Conservation (phyloP, 2,797 vertebrate species). For the Sebastes jordani region DNA sequence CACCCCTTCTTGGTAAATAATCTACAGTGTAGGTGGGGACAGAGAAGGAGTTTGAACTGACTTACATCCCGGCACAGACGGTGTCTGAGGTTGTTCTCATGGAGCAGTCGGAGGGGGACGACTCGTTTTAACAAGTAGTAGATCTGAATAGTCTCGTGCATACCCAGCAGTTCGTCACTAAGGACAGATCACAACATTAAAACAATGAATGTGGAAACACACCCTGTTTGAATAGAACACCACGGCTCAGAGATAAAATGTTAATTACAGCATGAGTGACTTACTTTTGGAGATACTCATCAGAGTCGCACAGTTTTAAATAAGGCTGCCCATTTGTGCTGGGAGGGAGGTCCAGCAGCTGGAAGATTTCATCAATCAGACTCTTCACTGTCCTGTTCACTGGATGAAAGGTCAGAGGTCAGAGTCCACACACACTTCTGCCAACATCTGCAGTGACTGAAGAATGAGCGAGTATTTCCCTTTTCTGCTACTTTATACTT, state of each 20-base stretch:
- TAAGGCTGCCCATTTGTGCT: conserved; percentile 28
- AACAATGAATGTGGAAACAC: background rate
- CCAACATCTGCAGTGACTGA: background rate
- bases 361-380: conserved; percentile 68
- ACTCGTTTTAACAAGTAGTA: conserved; percentile 61
- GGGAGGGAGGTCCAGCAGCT: conserved; percentile 49
- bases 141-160: conserved; percentile 69
- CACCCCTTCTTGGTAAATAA: conserved; percentile 37
- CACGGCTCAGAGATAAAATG: background rate
- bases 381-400: conserved; percentile 73
- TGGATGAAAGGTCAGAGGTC: conserved; percentile 40
- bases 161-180: conserved; percentile 74
- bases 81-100: conserved; percentile 18
- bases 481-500: background rate
- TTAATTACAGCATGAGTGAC: background rate
- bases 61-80: conserved; percentile 72
- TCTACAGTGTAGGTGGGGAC: background rate
- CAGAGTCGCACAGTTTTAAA: conserved; percentile 77
- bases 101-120: conserved; percentile 70
- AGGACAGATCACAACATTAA: background rate
- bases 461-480: background rate
- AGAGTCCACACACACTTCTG: conserved; percentile 26
- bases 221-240: background rate
- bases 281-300: conserved; percentile 80
- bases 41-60: conserved; percentile 30